Evolutionary conservation across 1,140 invertebrate species (phyloP), one percentile per base, ranked within the genome.

Genomic region (Brachionus koreanus): DNA sequence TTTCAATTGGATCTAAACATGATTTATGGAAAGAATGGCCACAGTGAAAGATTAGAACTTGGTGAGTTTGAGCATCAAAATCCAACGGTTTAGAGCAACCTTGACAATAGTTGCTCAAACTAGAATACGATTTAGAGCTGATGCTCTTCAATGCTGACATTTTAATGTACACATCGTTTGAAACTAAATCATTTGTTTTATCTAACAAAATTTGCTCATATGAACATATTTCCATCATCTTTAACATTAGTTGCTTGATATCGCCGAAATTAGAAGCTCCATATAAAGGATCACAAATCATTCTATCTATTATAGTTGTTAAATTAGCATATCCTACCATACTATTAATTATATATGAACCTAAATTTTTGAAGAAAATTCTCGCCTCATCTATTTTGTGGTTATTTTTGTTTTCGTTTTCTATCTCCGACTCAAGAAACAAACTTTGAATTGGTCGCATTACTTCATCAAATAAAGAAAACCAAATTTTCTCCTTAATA

Each of bases 251-350:
- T 76, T 91, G 89, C 83, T 89, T 86, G 12, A 91, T 88, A 85
- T 91, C 90, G 4, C 88, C 89, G 86, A 91, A 90, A 79, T 90
- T 90, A 5, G 90, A 89, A 16, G 61, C 37, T 13, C 84, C 65
- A 57, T 39, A 67, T n/a, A 72, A 57, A 82, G 81, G 83, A 83
- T 87, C 87, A 84, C 88, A 86, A 84, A 90, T 86, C 12, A 91
- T 89, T 72, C 89, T 88, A 83, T 91, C 88, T 19, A 91, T 85
- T 65, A 91, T 89, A n/a, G 89, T 88, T 23, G 90, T 89, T n/a
- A 91, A 85, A 12, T 89, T 88, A 35, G 91, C 89, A 83, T 91
- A 90, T 61, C 90, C 90, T 88, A 91, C 91, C 90, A 91, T 91
- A 83, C 89, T 89, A 83, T 90, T 91, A 16, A 91, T 83, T 5